Conservation (phyloP, 2,113 vertebrate genomes). For the Syngnathoides biaculeatus region DNA sequence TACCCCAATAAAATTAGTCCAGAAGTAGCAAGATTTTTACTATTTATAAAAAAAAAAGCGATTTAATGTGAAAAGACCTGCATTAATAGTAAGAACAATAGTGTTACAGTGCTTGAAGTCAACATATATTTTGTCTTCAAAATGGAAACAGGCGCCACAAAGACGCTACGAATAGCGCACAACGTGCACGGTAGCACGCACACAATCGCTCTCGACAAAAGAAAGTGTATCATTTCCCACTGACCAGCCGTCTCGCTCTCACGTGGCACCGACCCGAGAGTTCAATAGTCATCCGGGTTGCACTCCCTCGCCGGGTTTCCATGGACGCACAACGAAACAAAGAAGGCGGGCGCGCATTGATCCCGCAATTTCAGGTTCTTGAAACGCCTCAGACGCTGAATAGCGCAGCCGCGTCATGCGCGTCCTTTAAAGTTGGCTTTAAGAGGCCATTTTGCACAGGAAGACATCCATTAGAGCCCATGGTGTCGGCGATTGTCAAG, state of each 20-base stretch:
- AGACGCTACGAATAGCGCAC: constrained; percentile 30
- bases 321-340: constrained; percentile 31
- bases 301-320: constrained; percentile 54
- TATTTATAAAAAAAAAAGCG: constrained; percentile 15
- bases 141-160: constrained; percentile 2
- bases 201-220: constrained; percentile 41
- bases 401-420: constrained; percentile 34
- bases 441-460: constrained; percentile 51
- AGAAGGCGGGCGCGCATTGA: constrained; percentile 15
- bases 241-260: constrained; percentile 59
- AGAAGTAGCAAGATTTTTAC: too few relatives aligned
- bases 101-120: constrained; percentile 22
- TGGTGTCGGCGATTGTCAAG: constrained; percentile 51
- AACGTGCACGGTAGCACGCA: constrained; percentile 27
- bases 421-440: constrained; percentile 44
- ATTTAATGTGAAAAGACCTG: constrained; percentile 1
- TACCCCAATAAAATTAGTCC: too few relatives aligned
- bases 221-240: constrained; percentile 65
- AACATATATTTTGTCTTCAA: constrained; percentile 13
- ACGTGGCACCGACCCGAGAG: constrained; percentile 55
- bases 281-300: constrained; percentile 54
- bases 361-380: constrained; percentile 24
- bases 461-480: constrained; percentile 45
- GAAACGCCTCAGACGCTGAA: background rate
- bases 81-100: constrained; percentile 2